Percentiles rank a stretch among this genome's conserved stretches.
Conservation (phyloP, 2,888 invertebrate genomes). For the Hydraecia micacea region DNA sequence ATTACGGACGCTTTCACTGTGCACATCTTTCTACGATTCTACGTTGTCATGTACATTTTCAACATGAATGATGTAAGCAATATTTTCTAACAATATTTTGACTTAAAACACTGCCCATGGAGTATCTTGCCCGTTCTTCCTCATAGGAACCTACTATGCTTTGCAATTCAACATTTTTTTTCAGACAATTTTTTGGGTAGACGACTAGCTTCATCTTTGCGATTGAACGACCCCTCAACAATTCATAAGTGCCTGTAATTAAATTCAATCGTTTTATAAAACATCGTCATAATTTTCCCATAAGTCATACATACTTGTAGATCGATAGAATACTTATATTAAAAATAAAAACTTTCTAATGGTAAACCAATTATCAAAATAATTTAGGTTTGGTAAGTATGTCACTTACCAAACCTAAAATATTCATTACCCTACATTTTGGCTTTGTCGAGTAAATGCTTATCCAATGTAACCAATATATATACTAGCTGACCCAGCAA, state of each 20-base stretch:
- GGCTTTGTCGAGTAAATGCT: background rate
- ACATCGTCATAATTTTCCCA: too few species aligned
- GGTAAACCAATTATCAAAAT: background rate
- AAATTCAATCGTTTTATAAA: background rate
- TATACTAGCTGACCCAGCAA: too few species aligned
- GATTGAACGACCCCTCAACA: background rate
- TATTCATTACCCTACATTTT: background rate
- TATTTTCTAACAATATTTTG: background rate
- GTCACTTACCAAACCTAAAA: background rate
- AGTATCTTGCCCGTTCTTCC: background rate
- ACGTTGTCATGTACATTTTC: too few species aligned
- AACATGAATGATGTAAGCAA: too few species aligned
- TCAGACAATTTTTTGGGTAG: too few species aligned
- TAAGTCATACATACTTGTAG: background rate
- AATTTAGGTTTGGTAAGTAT: too few species aligned
- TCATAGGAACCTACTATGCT: background rate
- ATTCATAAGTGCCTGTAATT: background rate
- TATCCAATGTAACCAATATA: constrained; percentile 11
- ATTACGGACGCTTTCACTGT: too few species aligned
- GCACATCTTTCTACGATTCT: too few species aligned
- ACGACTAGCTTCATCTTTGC: too few species aligned
- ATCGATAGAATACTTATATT: background rate
- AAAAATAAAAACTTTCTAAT: background rate
- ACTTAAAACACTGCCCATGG: background rate
- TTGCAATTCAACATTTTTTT: background rate